Evolutionary conservation across 2,797 vertebrate species (phyloP).

Genomic region (Dicrostonyx torquatus): DNA sequence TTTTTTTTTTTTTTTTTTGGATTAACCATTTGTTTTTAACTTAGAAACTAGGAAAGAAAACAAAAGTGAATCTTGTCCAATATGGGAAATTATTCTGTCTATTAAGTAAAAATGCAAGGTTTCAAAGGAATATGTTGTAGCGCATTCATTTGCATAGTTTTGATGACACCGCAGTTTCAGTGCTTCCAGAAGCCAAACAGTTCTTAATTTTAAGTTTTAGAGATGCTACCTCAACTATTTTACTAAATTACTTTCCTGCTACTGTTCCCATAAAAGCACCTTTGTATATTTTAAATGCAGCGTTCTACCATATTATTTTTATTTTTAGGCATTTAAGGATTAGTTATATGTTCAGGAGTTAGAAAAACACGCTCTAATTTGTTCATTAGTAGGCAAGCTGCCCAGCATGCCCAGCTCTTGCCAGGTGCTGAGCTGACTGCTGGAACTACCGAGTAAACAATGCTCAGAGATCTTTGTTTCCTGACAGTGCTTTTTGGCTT

Average conservation of each 20-base stretch:
- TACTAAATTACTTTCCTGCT: background rate
- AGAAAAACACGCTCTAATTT: background rate
- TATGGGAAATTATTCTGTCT: background rate
- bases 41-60: slow-evolving; percentile 12
- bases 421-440: background rate
- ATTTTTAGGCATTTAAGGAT: slow-evolving; percentile 43
- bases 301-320: slow-evolving; percentile 10
- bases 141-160: background rate
- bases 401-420: background rate
- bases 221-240: background rate
- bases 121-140: background rate
- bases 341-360: slow-evolving; percentile 10
- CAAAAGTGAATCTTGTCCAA: background rate
- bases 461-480: background rate
- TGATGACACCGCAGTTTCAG: background rate
- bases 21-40: too few relatives aligned
- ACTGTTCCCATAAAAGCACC: background rate
- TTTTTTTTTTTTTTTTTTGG: too few relatives aligned
- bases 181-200: background rate
- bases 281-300: background rate
- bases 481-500: background rate
- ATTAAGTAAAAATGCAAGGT: background rate
- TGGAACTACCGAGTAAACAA: background rate
- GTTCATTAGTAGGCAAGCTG: background rate
- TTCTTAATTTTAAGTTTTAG: background rate